Evolutionary conservation across 2,113 vertebrate genomes (phyloP), one percentile per base, ranked within the genome.

Genomic region (Spilogale gracilis): DNA sequence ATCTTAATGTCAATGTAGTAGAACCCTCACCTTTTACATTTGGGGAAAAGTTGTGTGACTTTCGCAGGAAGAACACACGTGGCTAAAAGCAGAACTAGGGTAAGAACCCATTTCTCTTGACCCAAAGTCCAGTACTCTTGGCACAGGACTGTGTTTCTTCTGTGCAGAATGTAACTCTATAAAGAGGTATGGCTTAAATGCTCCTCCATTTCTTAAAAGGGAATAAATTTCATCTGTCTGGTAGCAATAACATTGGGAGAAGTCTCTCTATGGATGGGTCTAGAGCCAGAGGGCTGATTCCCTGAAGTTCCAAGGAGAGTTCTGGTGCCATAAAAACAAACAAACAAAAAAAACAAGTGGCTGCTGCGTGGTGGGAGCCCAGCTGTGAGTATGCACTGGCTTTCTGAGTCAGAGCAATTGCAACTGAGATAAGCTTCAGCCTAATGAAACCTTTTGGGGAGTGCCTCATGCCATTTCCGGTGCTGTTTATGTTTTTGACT

Each of bases 391-490:
- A 17, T 1, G 0, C 18, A 16, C 73, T 30, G 74, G 48, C 5
- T 74, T 96, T 81, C 10, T 90, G 87, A 95, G 87, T 92, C 73
- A 97, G 76, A 92, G 50, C n/a, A 30, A 38, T 27, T 50, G 16
- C 4, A 65, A 23, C 14, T 61, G 95, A 93, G 78, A 76, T 96
- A 93, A 91, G 82, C 78, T 56, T 30, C 32, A 89, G 71, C 30
- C 61, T 92, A 92, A 95, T 92, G 60, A 93, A 96, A 84, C 27
- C 78, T 85, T 91, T 25, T 27, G 43, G 38, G 82, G 87, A 96
- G 82, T 69, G 60, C n/a, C 81, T 88, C 17, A n/a, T 67, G 63
- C 20, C 61, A 91, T 73, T 97, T 97, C 60, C 79, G 93, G 48
- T 76, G 45, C 16, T 94, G 78, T 89, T 86, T 91, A 32, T 90